phyloP scores from a whole-genome alignment of 2,797 vertebrate species.

The Sarcophilus harrisii region DNA sequence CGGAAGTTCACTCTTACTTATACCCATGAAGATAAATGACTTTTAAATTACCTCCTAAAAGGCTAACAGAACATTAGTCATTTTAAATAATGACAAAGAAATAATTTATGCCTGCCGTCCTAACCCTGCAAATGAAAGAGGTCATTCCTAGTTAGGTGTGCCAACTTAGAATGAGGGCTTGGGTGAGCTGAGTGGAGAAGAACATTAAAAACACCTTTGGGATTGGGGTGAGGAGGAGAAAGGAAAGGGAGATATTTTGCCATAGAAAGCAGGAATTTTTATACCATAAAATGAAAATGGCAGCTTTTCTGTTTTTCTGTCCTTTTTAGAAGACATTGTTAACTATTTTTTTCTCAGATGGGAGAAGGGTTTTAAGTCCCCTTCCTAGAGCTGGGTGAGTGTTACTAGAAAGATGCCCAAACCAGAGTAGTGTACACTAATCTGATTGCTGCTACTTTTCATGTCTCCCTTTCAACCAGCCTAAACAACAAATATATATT shows the following conservation, averaged over 20 bases:
- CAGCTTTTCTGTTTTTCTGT: neutral
- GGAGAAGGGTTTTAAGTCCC: neutral
- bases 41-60: constrained; percentile 86
- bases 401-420: constrained; percentile 16
- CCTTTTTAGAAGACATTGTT: neutral
- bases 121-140: constrained; percentile 56
- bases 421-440: neutral
- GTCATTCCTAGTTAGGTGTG: constrained; percentile 64
- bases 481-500: neutral
- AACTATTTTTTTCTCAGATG: neutral
- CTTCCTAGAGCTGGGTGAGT: neutral
- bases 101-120: constrained; percentile 78
- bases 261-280: neutral
- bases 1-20: constrained; percentile 79
- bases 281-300: neutral
- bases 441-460: neutral
- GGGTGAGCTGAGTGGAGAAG: constrained; percentile 61
- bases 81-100: constrained; percentile 82
- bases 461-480: neutral
- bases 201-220: neutral
- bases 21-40: constrained; percentile 83
- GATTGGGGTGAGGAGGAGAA: neutral
- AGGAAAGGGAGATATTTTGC: neutral
- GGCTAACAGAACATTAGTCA: constrained; percentile 82
- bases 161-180: constrained; percentile 63